These are phyloP conservation scores for Mustelus asterias DNA, from an alignment of 2,113 vertebrate species.

Conservation along the genomic window DNA sequence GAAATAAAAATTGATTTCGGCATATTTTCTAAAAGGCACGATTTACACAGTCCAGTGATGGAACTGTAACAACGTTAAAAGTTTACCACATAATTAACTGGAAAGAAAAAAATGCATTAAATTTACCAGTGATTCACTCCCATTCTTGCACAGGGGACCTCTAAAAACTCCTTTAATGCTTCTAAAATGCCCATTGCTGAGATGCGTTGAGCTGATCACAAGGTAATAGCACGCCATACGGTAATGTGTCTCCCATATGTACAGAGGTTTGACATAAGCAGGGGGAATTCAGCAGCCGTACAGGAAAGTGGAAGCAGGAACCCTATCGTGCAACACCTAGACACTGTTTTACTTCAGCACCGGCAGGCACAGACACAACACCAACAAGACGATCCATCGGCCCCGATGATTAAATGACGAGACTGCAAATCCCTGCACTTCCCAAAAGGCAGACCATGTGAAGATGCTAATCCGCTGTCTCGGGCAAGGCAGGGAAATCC, in stretches of 20 bases:
- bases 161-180: slow-evolving; percentile 97
- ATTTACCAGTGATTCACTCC: slow-evolving; percentile 79
- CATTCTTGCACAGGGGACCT: slow-evolving; percentile 81
- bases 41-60: not conserved
- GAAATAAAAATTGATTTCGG: not conserved
- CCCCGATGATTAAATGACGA: slow-evolving; percentile 31
- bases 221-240: slow-evolving; percentile 94
- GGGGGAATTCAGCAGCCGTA: slow-evolving; percentile 43
- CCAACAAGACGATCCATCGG: slow-evolving; percentile 1
- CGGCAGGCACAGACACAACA: slow-evolving; percentile 10
- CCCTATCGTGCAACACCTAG: slow-evolving; percentile 27
- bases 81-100: slow-evolving; percentile 19
- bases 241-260: slow-evolving; percentile 51
- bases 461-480: slow-evolving; percentile 32
- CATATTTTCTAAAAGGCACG: not conserved
- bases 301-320: slow-evolving; percentile 33
- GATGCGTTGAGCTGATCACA: slow-evolving; percentile 97
- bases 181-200: slow-evolving; percentile 94
- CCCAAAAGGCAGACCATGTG: slow-evolving; percentile 34
- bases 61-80: slow-evolving; percentile 5
- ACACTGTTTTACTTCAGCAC: not conserved
- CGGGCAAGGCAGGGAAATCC: not conserved
- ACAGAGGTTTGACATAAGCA: slow-evolving; percentile 37
- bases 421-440: slow-evolving; percentile 33
- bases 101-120: slow-evolving; percentile 6